Base-by-base conservation (phyloP, 2,797 vertebrate genomes). In the Sarcophilus harrisii region DNA sequence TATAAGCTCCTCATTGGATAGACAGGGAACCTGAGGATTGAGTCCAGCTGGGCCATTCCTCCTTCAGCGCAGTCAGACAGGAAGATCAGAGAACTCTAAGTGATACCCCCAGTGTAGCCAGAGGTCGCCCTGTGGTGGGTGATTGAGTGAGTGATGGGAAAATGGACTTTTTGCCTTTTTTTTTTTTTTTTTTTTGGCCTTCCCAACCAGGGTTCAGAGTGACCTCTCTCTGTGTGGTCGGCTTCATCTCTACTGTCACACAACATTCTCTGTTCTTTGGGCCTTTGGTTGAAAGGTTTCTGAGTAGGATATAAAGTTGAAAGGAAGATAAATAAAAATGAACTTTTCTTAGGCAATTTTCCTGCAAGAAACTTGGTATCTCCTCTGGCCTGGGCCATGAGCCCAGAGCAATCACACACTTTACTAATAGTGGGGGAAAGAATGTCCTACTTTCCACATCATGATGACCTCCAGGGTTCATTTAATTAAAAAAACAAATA, bases 221-320 rank as follows among this genome's bases (percentile, higher is more conserved):
- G 97, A 94, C 66, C 32, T 90, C 95, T 97, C 94, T 97, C 62
- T 94, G 55, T 94, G 55, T 58, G 89, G n/a, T 58, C 87, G 58
- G 62, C 94, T 98, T 97, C 38, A 38, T 91, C 57, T 95, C n/a
- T 92, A 97, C 30, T 0, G 95, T 93, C 93, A 94, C 91, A 92
- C 30, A 32, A 94, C 93, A 21, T 96, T 98, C 89, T 96, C 0
- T 96, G 3, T 93, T 92, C 90, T 95, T n/a, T 98, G 60, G 49
- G 97, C 95, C 93, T 0, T 81, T 96, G 66, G 91, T 96, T 96
- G 94, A 98, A 95, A 95, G 96, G 93, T 94, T 93, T 54, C 54
- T 54, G 10, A 54, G 54, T 54, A 11, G 59, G 87, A 95, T 66
- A 92, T 57, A 95, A 97, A 96, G 92, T 97, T 91, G 96, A 96